Conservation (phyloP, 2,888 invertebrate genomes). For the Metellina segmentata region DNA sequence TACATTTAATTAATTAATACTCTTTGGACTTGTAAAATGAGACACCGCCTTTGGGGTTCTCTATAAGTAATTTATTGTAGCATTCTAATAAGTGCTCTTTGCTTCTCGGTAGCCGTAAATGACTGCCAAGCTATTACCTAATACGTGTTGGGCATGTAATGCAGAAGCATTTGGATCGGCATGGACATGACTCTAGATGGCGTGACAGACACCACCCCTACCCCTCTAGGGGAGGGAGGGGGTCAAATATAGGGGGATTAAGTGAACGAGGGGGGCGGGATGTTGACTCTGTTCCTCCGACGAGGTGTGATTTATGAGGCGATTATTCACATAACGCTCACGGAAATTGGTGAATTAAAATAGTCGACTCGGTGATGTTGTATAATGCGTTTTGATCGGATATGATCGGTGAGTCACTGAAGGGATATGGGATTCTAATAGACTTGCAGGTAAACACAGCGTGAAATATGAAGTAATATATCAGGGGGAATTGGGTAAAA, state of each 20-base stretch:
- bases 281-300: conserved; percentile 63
- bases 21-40: neutral
- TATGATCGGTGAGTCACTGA: conserved; percentile 42
- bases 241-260: conserved; percentile 16
- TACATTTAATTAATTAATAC: neutral
- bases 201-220: conserved; percentile 48
- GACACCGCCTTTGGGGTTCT: neutral
- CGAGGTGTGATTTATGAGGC: conserved; percentile 72
- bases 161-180: neutral
- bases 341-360: conserved; percentile 75
- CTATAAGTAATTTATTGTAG: conserved; percentile 33
- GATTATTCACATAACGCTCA: conserved; percentile 67
- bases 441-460: conserved; percentile 12
- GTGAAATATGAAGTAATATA: conserved; percentile 2
- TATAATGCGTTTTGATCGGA: neutral
- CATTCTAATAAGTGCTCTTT: conserved; percentile 32
- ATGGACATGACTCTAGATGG: conserved; percentile 11
- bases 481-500: neutral
- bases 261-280: conserved; percentile 49
- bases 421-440: conserved; percentile 32
- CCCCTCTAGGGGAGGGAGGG: conserved; percentile 15
- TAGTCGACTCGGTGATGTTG: conserved; percentile 1
- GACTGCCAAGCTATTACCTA: conserved; percentile 51
- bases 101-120: conserved; percentile 35
- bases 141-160: conserved; percentile 66